Base-by-base conservation (phyloP, 2,888 invertebrate species). In the Trimorus sp. region DNA sequence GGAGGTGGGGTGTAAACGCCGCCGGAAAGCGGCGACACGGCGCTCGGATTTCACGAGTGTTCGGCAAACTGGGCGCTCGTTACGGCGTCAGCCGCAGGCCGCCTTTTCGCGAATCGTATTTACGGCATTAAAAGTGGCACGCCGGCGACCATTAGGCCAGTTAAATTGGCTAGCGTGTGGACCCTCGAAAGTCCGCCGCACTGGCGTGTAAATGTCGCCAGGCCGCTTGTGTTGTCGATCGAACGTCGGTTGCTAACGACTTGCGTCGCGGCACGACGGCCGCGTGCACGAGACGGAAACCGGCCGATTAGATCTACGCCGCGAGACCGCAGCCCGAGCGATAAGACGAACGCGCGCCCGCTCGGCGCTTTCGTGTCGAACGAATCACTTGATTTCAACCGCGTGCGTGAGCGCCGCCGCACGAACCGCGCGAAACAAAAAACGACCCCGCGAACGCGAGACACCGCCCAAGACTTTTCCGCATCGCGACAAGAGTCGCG, bases 331-430 rank as follows among this genome's bases (percentile, higher is more conserved):
- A 83, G 85, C 84, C 80, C 75, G 79, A 74, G 84, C 87, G 88
- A 88, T 88, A 88, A 88, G 84, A 84, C 85, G 80, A 88, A 87
- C 85, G 86, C 87, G 26, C 26, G 87, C 84, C 84, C 84, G 87
- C 84, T 87, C 85, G 83, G 85, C 85, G 85, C 87, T 88, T 88
- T 88, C 88, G 87, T 87, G 88, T 88, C 86, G 86, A 87, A 86
- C 82, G 84, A 26, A 26, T 26, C 26, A 26, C 26, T 26, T 26
- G 26, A 26, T 26, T 26, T 26, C 26, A 26, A 26, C 26, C 26
- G 26, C 26, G 26, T 26, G 26, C 26, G 26, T 26, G 26, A 26
- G 26, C 26, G 26, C 26, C 4, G 26, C 26, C 26, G 26, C 26
- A 1, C 26, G 26, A 26, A 26, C 26, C 26, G 26, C 26, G 26